Evolutionary conservation across 2,113 vertebrate genomes (phyloP).

Genomic region (Orcinus orca): DNA sequence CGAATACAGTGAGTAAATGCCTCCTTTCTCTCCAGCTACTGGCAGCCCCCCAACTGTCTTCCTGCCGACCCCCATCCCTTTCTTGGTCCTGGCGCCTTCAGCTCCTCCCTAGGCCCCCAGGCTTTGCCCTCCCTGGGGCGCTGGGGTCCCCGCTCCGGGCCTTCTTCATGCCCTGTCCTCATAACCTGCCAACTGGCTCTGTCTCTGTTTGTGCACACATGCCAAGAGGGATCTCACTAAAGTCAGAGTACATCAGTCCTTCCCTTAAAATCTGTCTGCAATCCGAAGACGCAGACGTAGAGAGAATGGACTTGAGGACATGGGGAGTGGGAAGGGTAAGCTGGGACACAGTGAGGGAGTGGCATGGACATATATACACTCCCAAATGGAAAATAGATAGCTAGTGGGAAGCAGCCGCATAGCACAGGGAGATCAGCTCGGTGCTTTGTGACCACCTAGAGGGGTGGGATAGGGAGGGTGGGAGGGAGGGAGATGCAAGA

Average conservation of each 20-base stretch:
- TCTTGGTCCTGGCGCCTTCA: neutral
- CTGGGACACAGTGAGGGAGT: too few relatives aligned
- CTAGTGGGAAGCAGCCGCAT: too few relatives aligned
- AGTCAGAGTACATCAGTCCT: neutral
- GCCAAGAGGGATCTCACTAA: neutral
- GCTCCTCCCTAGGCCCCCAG: neutral
- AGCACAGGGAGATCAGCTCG: too few relatives aligned
- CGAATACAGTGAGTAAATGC: rapidly evolving
- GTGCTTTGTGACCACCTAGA: too few relatives aligned
- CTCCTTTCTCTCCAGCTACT: neutral
- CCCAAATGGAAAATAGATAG: rapidly evolving
- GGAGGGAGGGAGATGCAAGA: too few relatives aligned
- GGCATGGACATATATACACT: too few relatives aligned
- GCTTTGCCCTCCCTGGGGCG: neutral
- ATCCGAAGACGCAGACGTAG: rapidly evolving
- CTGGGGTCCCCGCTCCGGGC: neutral
- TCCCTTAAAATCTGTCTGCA: neutral
- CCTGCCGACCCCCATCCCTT: neutral
- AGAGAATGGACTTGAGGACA: too few relatives aligned
- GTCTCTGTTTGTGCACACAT: neutral
- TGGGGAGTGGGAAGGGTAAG: rapidly evolving
- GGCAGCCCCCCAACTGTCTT: neutral
- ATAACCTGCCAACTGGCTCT: neutral
- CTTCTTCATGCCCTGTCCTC: neutral
- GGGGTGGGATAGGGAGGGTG: too few relatives aligned